Conservation (phyloP, 2,797 vertebrate species). For the Adrianichthys oophorus region DNA sequence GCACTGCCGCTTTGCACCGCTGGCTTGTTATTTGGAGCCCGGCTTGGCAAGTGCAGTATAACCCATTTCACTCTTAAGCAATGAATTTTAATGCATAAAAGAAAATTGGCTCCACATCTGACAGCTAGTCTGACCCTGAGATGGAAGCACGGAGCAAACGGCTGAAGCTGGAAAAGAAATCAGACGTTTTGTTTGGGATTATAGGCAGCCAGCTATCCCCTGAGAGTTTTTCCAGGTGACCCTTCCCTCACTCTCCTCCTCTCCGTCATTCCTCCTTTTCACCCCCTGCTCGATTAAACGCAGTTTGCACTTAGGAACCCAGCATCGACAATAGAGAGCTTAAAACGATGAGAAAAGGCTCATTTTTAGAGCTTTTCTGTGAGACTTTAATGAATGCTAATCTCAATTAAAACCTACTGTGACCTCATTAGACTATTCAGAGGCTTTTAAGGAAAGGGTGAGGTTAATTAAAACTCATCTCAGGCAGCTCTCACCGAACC, state of each 20-base stretch:
- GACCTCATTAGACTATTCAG: constrained; percentile 69
- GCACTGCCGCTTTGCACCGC: constrained; percentile 46
- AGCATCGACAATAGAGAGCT: constrained; percentile 31
- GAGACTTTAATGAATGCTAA: constrained; percentile 74
- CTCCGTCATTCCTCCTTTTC: constrained; percentile 27
- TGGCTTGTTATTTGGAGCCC: constrained; percentile 45
- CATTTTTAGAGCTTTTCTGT: constrained; percentile 42
- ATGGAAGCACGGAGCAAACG: constrained; percentile 38
- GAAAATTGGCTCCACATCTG: constrained; percentile 55
- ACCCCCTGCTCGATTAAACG: constrained; percentile 52
- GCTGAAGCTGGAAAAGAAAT: constrained; percentile 59
- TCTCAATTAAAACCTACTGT: constrained; percentile 73
- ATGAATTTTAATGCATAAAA: constrained; percentile 65
- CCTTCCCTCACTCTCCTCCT: constrained; percentile 20
- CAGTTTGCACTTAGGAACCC: constrained; percentile 38
- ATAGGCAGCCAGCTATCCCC: constrained; percentile 53
- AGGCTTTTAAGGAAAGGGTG: constrained; percentile 42
- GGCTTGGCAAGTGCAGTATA: constrained; percentile 24
- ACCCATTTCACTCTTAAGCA: constrained; percentile 47
- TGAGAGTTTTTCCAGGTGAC: constrained; percentile 58
- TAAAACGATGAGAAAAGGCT: constrained; percentile 32
- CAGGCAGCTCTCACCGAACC: constrained; percentile 50
- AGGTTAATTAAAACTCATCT: constrained; percentile 73
- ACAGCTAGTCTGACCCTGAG: constrained; percentile 52
- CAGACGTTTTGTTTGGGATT: constrained; percentile 62